Conservation (phyloP, 2,888 invertebrate species). For the Perithous albicinctus region DNA sequence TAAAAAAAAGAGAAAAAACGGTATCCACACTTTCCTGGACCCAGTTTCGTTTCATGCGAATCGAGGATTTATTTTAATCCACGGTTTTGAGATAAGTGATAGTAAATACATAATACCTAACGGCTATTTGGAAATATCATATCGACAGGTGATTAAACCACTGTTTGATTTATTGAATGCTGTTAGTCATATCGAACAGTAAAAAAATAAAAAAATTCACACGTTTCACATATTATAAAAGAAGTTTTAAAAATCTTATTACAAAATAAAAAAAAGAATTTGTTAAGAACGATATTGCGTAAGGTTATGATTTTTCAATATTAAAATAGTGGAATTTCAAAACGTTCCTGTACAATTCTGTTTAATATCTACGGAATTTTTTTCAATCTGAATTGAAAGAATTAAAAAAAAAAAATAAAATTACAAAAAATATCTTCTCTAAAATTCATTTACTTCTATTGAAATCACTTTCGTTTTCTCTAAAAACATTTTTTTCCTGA, state of each 20-base stretch:
- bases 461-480: no score
- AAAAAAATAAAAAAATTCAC: no score
- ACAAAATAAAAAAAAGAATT: neutral
- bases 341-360: no score
- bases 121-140: neutral
- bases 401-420: no score
- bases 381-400: no score
- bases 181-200: no score
- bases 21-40: neutral
- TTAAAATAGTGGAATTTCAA: neutral
- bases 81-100: constrained; percentile 18
- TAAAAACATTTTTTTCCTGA: no score
- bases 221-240: no score
- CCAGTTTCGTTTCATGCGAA: neutral
- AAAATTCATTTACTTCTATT: no score
- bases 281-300: neutral
- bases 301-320: neutral
- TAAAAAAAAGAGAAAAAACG: neutral
- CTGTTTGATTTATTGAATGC: no score
- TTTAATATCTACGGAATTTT: no score
- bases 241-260: neutral
- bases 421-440: no score
- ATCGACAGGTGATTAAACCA: neutral
- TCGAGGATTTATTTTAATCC: constrained; percentile 21
- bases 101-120: neutral